phyloP scores from a whole-genome alignment of 2,113 vertebrate species.

The Rhabdornis inornatus region DNA sequence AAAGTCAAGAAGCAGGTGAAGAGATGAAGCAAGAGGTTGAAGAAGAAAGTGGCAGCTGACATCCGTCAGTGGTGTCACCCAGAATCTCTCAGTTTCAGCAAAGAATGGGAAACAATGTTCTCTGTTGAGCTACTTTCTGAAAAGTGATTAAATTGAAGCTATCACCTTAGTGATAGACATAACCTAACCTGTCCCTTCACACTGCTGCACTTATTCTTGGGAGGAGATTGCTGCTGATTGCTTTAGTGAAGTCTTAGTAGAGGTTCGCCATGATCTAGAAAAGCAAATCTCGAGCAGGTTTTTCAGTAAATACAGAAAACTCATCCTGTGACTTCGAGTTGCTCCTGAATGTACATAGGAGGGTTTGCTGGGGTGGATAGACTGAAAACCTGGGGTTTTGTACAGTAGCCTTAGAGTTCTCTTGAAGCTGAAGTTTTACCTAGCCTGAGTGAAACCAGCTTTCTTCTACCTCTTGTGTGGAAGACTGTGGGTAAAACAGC shows the following conservation, averaged over 20 bases:
- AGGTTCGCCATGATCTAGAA: neutral
- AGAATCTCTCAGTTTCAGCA: neutral
- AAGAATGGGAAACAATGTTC: neutral
- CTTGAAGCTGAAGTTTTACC: neutral
- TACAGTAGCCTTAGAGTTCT: neutral
- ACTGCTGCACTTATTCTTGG: neutral
- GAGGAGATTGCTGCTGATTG: neutral
- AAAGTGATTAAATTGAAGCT: neutral
- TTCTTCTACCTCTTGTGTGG: neutral
- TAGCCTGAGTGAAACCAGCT: neutral
- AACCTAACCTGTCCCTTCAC: neutral
- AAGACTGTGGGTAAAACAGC: neutral
- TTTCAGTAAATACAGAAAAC: neutral
- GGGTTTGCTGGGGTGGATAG: neutral
- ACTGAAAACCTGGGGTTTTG: neutral
- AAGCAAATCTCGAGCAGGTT: neutral
- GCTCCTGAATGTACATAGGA: accelerated
- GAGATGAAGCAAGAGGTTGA: neutral
- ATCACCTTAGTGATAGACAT: neutral
- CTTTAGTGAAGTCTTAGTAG: neutral
- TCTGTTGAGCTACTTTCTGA: neutral
- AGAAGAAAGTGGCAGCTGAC: neutral
- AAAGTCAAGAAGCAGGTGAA: neutral
- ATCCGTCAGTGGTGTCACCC: accelerated
- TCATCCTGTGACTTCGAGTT: neutral